Conservation (phyloP, 2,113 vertebrate species). For the Halichoeres trimaculatus region DNA sequence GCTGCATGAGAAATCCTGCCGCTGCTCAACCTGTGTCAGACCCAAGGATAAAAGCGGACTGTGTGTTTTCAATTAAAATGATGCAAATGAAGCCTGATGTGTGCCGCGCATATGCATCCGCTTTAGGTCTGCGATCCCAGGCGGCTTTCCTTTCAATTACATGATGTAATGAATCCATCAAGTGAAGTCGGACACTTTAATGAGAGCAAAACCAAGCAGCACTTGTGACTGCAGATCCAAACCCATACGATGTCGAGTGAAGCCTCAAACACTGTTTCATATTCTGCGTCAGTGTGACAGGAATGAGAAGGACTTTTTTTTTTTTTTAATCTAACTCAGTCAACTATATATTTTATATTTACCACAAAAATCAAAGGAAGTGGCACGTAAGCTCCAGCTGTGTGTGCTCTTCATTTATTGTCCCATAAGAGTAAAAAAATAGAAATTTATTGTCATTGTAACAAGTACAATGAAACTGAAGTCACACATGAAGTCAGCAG, state of each 20-base stretch:
- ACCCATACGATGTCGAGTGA: neutral
- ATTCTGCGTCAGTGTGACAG: neutral
- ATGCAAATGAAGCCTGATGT: constrained; percentile 46
- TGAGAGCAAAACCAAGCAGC: constrained; percentile 18
- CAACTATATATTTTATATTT: neutral
- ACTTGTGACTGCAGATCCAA: constrained; percentile 6
- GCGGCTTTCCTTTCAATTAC: constrained; percentile 46
- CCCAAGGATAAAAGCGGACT: constrained; percentile 5
- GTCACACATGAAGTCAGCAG: too few species aligned
- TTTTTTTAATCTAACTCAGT: neutral
- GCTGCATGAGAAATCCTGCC: constrained; percentile 19
- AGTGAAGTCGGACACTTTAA: constrained; percentile 40
- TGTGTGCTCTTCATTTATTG: too few species aligned
- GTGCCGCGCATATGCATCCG: constrained; percentile 21
- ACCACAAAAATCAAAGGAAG: too few species aligned
- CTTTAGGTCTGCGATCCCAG: constrained; percentile 46
- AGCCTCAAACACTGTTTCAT: neutral
- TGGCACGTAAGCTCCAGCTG: too few species aligned
- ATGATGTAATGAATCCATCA: constrained; percentile 52
- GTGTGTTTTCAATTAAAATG: constrained; percentile 50
- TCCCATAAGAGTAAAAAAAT: too few species aligned
- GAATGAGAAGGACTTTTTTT: neutral
- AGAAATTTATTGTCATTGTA: too few species aligned
- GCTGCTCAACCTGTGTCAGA: constrained; percentile 7
- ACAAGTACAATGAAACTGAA: too few species aligned